phyloP scores from a whole-genome alignment of 2,113 vertebrate species.

The Centropus bengalensis region DNA sequence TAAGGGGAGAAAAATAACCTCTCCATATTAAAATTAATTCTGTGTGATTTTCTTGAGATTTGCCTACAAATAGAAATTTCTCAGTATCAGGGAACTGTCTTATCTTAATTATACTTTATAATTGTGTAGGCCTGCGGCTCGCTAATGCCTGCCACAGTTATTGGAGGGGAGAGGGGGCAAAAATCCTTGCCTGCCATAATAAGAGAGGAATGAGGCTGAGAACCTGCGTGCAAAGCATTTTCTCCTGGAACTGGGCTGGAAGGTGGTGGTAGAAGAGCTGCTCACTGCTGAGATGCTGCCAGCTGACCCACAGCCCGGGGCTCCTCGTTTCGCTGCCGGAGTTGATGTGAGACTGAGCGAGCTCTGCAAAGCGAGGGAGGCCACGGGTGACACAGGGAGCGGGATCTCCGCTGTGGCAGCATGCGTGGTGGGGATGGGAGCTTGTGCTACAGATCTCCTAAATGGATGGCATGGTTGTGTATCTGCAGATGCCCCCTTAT shows the following conservation, averaged over 20 bases:
- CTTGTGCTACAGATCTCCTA: background rate
- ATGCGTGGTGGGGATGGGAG: background rate
- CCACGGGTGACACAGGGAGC: rapidly evolving
- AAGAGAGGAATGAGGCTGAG: background rate
- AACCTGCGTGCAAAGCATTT: background rate
- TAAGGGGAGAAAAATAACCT: background rate
- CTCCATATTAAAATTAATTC: constrained; percentile 28
- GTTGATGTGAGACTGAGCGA: background rate
- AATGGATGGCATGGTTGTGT: background rate
- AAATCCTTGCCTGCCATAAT: background rate
- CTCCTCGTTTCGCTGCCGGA: background rate
- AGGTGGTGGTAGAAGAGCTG: background rate
- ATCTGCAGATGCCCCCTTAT: background rate
- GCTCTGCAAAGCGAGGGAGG: background rate
- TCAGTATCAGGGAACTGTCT: background rate
- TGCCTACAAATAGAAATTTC: background rate
- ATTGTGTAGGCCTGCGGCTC: background rate
- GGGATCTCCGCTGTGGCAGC: rapidly evolving
- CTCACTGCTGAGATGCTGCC: background rate
- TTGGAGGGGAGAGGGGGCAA: background rate
- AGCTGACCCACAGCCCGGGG: background rate
- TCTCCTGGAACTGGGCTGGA: background rate
- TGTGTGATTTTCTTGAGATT: background rate
- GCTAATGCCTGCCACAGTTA: background rate
- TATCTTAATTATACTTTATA: background rate